Evolutionary conservation across 2,888 invertebrate genomes (phyloP), one percentile per base, ranked within the genome.

Genomic region (Platycheirus rosarum): DNA sequence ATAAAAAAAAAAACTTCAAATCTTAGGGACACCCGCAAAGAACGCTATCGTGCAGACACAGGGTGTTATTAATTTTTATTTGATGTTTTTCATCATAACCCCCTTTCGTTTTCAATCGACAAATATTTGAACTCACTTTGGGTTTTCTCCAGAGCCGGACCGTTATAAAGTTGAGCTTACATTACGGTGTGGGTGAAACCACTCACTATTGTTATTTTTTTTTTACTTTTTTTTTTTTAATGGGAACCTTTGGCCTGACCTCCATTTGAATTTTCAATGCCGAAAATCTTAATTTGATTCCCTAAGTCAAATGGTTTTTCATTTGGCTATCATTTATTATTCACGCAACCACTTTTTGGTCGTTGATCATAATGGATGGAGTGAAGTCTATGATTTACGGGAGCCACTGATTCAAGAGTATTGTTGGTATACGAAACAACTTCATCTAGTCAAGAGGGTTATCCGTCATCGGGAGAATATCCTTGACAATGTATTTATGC

Each of bases 291-390:
- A 16, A 32, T 62, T 75, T 57, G 57, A 51, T 60, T 68, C 14
- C 9, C 26, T 49, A 40, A 57, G 44, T 62, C 51, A 55, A 46
- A 63, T 76, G 23, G 40, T 57, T 57, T 68, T 49, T 46, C 46
- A 42, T 70, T 74, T 42, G 49, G 42, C 40, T 57, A 66, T 53
- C 57, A 51, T 77, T 73, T 60, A 66, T 66, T 73, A 66, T 65
- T 60, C 65, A 65, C 71, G 57, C 57, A 48, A 62, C 23, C 55
- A 70, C n/a, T 55, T 57, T 68, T 62, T 51, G 40, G 42, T 62
- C 37, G 20, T 60, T 68, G 53, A 63, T 48, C 73, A 62, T 14
- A 62, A 9, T 5, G 0, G 7, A n/a, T 32, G 46, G 14, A 29
- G n/a, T 53, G 62, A 42, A 55, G 35, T 26, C 35, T 42, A 49